Evolutionary conservation across 2,888 invertebrate genomes (phyloP), one percentile per base, ranked within the genome.

Genomic region (Lochmaea capreae): DNA sequence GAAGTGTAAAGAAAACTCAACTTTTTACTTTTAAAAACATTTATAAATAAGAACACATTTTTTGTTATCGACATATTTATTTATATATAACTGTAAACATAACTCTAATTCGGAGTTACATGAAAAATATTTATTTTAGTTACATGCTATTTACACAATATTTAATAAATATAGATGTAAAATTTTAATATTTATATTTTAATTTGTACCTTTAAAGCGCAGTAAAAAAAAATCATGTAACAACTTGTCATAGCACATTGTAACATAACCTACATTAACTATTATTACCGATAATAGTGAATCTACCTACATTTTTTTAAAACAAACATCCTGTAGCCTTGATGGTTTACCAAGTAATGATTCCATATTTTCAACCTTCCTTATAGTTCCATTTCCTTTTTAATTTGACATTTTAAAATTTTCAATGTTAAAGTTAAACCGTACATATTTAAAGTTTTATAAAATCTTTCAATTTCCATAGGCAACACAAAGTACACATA

Each of bases 1-100:
- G 95, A 95, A 92, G 83, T 84, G 70, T 84, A 82, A 54, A 54
- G 16, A 14, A 54, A 80, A 68, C 52, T 18, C 57, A 72, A 76
- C 39, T 76, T 71, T 76, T 69, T 76, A 76, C 66, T 71, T 77
- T 74, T 72, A 72, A 52, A 65, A 58, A 65, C 39, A 67, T 73
- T 68, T 71, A 49, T 57, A 68, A 75, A 76, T 73, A 71, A 72
- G 69, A 66, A 71, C 71, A 79, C 75, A 76, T 79, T 79, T 79
- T 80, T 81, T 77, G 73, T 77, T 79, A 75, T 66, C 76, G 71
- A 77, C 74, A 70, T 73, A 65, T 78, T 74, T 73, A 76, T 76
- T 78, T 33, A 33, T 71, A 71, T 71, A 72, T 72, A 70, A 76
- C 71, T 75, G 70, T 78, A 75, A 77, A 76, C 76, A 77, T 65